A percentile compares a stretch with the other conserved stretches of the same genome.
phyloP scores from a whole-genome alignment of 2,797 vertebrate species.

The Falco columbarius region DNA sequence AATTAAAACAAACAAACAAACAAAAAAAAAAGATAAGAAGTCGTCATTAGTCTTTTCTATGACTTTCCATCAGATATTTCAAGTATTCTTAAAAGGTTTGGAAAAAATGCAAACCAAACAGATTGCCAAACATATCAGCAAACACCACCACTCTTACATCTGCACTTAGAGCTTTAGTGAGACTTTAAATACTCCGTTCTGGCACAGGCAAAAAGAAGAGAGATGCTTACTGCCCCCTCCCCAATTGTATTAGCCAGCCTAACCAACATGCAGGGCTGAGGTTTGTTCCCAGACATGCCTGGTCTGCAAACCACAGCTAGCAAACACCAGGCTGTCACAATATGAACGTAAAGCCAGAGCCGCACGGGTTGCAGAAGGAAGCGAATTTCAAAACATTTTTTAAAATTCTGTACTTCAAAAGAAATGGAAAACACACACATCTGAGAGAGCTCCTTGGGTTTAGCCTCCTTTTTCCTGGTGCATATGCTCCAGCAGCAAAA shows the following conservation, averaged over 20 bases:
- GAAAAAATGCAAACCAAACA: conserved; percentile 27
- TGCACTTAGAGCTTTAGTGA: conserved; percentile 3
- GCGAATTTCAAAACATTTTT: not conserved
- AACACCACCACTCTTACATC: conserved; percentile 1
- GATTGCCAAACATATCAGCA: conserved; percentile 54
- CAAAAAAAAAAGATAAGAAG: not conserved
- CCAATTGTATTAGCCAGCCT: not conserved
- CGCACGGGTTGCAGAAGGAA: not conserved
- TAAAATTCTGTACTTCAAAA: not conserved
- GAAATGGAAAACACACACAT: not conserved
- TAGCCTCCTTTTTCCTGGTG: not conserved
- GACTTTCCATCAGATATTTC: conserved; percentile 29
- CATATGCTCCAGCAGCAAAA: not conserved
- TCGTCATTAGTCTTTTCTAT: not conserved
- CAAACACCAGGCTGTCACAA: not conserved
- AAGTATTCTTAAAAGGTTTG: conserved; percentile 13
- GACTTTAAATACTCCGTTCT: not conserved
- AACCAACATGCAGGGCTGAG: not conserved
- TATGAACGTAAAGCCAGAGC: not conserved
- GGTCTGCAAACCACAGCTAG: not conserved
- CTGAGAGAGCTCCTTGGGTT: not conserved
- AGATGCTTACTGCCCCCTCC: not conserved
- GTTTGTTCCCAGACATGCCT: not conserved
- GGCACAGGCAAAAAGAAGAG: conserved; percentile 27
- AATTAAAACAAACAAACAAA: not conserved